Base-by-base conservation (phyloP, 2,113 vertebrate species). In the Cranoglanis bouderius region DNA sequence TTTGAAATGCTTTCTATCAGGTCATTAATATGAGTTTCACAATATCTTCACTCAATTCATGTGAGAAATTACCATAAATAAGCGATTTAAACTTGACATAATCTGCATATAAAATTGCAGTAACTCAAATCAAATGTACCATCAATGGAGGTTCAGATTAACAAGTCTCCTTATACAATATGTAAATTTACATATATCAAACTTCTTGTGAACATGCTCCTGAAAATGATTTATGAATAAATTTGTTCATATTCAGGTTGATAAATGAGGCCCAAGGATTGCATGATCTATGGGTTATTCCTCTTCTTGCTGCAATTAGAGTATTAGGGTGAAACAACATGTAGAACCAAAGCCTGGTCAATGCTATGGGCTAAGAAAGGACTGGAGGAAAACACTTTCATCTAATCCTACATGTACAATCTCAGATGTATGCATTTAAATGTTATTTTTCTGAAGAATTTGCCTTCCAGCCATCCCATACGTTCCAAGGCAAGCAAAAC, bases 391-490 rank as follows among this genome's bases (percentile, higher is more conserved):
- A 78, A 85, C 10, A 75, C 46, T 32, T 46, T 12, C 46, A 86
- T 84, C 78, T 18, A 67, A 82, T 75, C 53, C 51, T 72, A 43
- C 55, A 82, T 90, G 78, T 63, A 82, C 53, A n/a, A 35, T 77
- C 82, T 84, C 75, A 88, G n/a, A 85, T 77, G 32, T 26, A 59
- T 67, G 78, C 80, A 78, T 83, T 88, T 90, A 88, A 90, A 86
- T 57, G 43, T 40, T 75, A 10, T 43, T 77, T 77, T 63, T 70
- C 46, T 16, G 38, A 84, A 57, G 29, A 78, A 87, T 81, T 51
- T n/a, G 57, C 75, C 61, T 38, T 4, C 40, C 24, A 88, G 87
- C 63, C 46, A 77, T 67, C 49, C n/a, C 59, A 77, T 46, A 75
- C 46, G 2, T 65, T 85, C 38, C 59, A 51, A 78, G 51, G 55